A percentile compares a stretch with the other conserved stretches of the same genome.
Evolutionary conservation across 2,888 invertebrate species (phyloP).

Genomic region (Chouioia cunea): DNA sequence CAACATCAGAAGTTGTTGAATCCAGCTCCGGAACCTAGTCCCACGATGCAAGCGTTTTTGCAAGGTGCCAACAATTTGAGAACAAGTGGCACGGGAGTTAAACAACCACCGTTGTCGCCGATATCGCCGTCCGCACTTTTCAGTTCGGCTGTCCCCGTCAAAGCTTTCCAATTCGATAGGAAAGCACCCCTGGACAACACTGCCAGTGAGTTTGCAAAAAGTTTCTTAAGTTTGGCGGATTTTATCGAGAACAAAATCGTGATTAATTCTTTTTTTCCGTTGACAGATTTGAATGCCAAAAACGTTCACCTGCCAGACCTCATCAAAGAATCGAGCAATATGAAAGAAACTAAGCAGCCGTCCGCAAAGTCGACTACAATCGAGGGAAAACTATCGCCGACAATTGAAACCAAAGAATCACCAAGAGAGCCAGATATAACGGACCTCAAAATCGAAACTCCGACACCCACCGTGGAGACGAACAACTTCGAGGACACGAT

Average conservation of each 20-base stretch:
- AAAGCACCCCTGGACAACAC: slow-evolving; percentile 7
- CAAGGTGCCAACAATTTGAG: slow-evolving; percentile 68
- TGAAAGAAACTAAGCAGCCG: slow-evolving; percentile 53
- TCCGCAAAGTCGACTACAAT: slow-evolving; percentile 26
- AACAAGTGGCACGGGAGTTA: slow-evolving; percentile 43
- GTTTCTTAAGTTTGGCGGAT: not conserved
- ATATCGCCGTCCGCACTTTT: slow-evolving; percentile 57
- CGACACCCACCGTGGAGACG: slow-evolving; percentile 26
- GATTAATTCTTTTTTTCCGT: not conserved
- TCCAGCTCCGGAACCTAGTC: slow-evolving; percentile 79
- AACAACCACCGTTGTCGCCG: slow-evolving; percentile 58
- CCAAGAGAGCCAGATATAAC: slow-evolving; percentile 35
- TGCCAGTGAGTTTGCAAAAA: slow-evolving; percentile 28
- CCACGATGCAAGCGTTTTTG: slow-evolving; percentile 79
- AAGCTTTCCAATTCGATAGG: slow-evolving; percentile 48
- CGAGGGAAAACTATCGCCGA: slow-evolving; percentile 23
- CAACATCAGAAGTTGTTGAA: slow-evolving; percentile 89
- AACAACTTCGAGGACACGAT: slow-evolving; percentile 13
- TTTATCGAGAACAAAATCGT: not conserved
- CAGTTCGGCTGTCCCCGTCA: slow-evolving; percentile 46
- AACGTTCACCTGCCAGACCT: slow-evolving; percentile 61
- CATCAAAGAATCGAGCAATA: slow-evolving; percentile 62
- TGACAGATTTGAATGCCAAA: slow-evolving; percentile 46
- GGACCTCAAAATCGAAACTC: slow-evolving; percentile 21
- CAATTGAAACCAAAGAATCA: slow-evolving; percentile 17